phyloP scores from a whole-genome alignment of 2,113 vertebrate genomes.

The Mustela lutreola region DNA sequence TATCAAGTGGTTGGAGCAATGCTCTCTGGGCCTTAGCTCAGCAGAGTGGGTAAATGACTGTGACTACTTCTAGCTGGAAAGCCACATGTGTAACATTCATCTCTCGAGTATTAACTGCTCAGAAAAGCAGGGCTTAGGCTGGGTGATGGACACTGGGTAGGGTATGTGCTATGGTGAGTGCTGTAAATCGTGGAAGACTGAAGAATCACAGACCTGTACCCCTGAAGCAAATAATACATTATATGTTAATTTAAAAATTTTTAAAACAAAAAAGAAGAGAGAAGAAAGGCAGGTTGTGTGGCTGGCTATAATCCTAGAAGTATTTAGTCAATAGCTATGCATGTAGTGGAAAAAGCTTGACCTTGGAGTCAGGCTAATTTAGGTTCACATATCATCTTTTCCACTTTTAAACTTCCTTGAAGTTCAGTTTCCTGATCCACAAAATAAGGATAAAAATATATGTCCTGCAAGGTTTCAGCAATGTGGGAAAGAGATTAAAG shows the following conservation, averaged over 20 bases:
- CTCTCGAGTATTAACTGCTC: neutral
- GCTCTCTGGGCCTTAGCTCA: neutral
- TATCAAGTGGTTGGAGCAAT: neutral
- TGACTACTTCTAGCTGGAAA: neutral
- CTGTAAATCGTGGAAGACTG: no score
- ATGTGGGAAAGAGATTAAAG: neutral
- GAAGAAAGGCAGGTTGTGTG: neutral
- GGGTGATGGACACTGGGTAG: no score
- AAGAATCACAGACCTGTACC: no score
- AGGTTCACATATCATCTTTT: neutral
- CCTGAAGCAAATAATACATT: no score
- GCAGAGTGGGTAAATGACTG: neutral
- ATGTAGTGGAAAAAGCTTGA: neutral
- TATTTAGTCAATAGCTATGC: neutral
- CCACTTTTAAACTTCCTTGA: neutral
- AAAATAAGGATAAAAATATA: neutral
- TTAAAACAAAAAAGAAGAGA: no score
- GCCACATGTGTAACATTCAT: neutral
- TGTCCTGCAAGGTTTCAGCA: neutral
- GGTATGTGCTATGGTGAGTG: no score
- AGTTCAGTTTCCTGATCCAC: neutral
- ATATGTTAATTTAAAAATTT: no score
- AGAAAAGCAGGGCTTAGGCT: neutral
- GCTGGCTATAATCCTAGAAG: neutral
- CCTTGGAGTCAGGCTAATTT: neutral